These are phyloP conservation scores for Octonoba sinensis DNA, from an alignment of 2,888 invertebrate species.

Conservation along the genomic window DNA sequence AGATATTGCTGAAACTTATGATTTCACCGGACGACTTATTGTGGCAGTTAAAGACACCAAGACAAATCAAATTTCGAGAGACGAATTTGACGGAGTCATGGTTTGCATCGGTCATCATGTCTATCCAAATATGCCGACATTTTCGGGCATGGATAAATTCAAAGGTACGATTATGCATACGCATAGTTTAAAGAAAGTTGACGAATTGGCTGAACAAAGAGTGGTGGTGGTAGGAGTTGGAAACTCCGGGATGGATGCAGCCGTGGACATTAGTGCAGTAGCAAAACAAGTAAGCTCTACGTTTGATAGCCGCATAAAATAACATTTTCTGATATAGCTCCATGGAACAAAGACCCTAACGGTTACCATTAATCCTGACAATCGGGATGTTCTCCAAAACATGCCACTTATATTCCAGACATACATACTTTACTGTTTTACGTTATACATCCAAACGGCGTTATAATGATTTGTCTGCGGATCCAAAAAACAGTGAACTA, in stretches of 20 bases:
- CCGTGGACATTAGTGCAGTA: slow-evolving; percentile 70
- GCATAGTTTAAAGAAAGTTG: slow-evolving; percentile 65
- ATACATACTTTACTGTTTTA: too few species aligned
- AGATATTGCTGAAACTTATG: too few species aligned
- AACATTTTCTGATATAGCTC: too few species aligned
- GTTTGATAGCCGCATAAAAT: too few species aligned
- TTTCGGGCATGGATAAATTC: slow-evolving; percentile 70
- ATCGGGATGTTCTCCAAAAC: too few species aligned
- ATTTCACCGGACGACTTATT: slow-evolving; percentile 61
- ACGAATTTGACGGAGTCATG: slow-evolving; percentile 72
- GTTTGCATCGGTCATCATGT: slow-evolving; percentile 73
- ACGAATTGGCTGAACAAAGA: slow-evolving; percentile 67
- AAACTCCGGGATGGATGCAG: slow-evolving; percentile 72
- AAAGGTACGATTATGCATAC: slow-evolving; percentile 66
- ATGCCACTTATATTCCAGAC: too few species aligned
- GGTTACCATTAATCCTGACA: too few species aligned
- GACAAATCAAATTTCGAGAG: slow-evolving; percentile 59
- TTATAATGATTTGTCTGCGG: too few species aligned
- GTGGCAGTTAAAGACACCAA: slow-evolving; percentile 23
- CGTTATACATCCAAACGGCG: too few species aligned
- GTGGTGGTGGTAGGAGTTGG: slow-evolving; percentile 73
- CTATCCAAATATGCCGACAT: slow-evolving; percentile 70
- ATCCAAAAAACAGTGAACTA: too few species aligned
- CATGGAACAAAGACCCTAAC: too few species aligned
- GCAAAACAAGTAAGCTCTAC: slow-evolving; percentile 67